Conservation (phyloP, 2,797 vertebrate species). For the Momotus momota region DNA sequence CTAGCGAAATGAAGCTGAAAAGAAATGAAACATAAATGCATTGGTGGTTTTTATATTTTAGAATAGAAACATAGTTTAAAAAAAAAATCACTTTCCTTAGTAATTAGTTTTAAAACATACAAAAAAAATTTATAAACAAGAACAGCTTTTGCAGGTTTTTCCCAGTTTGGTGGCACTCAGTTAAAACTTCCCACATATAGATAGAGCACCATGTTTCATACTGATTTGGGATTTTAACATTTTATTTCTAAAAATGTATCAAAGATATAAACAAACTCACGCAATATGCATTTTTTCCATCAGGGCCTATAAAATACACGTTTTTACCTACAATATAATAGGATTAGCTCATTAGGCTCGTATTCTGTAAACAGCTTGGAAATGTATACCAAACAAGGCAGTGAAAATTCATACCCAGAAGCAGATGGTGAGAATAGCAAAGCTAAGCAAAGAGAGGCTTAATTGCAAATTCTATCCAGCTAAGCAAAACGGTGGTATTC, state of each 20-base stretch:
- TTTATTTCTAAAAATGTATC: not conserved
- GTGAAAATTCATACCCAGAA: conserved; percentile 66
- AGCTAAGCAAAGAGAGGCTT: conserved; percentile 64
- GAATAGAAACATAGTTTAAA: not conserved
- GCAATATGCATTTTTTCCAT: not conserved
- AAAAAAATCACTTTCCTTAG: not conserved
- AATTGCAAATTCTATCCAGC: conserved; percentile 55
- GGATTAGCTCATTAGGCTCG: conserved; percentile 56
- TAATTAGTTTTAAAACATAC: not conserved
- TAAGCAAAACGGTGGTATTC: conserved; percentile 27
- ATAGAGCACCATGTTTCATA: not conserved
- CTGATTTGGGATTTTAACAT: not conserved
- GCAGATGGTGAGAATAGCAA: conserved; percentile 71
- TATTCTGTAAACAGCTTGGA: conserved; percentile 66
- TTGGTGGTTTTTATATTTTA: not conserved
- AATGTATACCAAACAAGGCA: conserved; percentile 64
- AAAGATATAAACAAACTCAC: conserved; percentile 1
- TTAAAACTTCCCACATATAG: conserved; percentile 8
- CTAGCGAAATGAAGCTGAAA: not conserved
- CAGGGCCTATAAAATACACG: conserved; percentile 17
- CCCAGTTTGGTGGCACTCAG: not conserved
- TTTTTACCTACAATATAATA: conserved; percentile 55
- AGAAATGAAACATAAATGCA: not conserved
- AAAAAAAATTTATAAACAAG: not conserved
- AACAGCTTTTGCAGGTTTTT: conserved; percentile 28